Conservation (phyloP, 2,113 vertebrate species). For the Irena cyanogastra region DNA sequence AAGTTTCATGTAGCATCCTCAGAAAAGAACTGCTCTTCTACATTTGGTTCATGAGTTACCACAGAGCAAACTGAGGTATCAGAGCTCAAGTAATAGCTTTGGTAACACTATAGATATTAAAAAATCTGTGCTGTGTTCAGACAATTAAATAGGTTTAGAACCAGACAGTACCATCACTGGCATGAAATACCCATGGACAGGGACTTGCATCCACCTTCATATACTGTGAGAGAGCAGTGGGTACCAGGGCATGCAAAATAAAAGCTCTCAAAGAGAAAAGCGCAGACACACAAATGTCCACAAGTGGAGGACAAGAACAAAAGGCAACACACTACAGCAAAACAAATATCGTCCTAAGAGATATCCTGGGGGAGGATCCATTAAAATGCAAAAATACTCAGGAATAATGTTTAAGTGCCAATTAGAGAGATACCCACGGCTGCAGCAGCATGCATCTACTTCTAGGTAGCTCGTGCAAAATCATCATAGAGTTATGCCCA, state of each 20-base stretch:
- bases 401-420: neutral
- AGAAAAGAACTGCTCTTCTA: neutral
- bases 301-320: neutral
- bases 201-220: neutral
- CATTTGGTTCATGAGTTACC: neutral
- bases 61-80: neutral
- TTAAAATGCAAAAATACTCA: constrained; percentile 1
- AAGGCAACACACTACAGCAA: neutral
- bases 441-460: constrained; percentile 10
- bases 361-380: neutral
- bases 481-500: neutral
- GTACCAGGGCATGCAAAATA: neutral
- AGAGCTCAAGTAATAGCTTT: neutral
- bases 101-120: neutral
- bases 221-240: neutral
- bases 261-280: neutral
- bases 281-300: neutral
- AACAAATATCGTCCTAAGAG: neutral
- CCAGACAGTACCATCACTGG: neutral
- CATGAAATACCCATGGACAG: neutral
- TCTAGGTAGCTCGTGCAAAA: neutral
- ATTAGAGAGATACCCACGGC: neutral
- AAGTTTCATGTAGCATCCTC: neutral
- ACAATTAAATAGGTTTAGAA: neutral
- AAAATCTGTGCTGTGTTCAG: neutral